phyloP scores from a whole-genome alignment of 1,140 invertebrate species.

The Drosophila mojavensis region DNA sequence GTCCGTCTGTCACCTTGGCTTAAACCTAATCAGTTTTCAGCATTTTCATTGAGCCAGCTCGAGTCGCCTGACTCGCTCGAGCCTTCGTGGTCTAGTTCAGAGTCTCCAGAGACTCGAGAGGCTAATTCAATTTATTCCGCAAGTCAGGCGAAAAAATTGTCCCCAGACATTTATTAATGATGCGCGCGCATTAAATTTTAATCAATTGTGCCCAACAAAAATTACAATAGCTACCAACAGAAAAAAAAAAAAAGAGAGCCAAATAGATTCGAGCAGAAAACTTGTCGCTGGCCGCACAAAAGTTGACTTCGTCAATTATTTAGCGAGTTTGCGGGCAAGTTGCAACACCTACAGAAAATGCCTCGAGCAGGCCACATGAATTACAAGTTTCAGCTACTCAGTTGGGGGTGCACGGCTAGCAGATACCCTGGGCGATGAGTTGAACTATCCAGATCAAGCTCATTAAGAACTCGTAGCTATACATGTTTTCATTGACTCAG shows the following conservation, averaged over 20 bases:
- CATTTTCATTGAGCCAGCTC: slow-evolving; percentile 44
- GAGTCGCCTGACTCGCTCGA: neutral
- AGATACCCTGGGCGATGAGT: too few species aligned
- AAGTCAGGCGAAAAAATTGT: slow-evolving; percentile 23
- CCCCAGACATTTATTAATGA: slow-evolving; percentile 73
- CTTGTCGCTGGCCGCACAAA: slow-evolving; percentile 36
- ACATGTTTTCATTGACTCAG: too few species aligned
- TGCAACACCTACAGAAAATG: slow-evolving; percentile 64
- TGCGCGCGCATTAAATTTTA: slow-evolving; percentile 76
- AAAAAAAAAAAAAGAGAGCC: neutral
- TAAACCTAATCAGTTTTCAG: slow-evolving; percentile 49
- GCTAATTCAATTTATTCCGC: slow-evolving; percentile 69
- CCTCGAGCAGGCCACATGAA: neutral
- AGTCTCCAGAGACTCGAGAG: slow-evolving; percentile 5
- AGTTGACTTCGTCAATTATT: slow-evolving; percentile 66
- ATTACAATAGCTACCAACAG: neutral
- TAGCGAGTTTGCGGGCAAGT: slow-evolving; percentile 71
- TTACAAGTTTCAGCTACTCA: neutral
- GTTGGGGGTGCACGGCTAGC: too few species aligned
- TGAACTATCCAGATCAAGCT: too few species aligned
- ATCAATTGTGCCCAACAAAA: slow-evolving; percentile 59
- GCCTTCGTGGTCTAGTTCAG: neutral
- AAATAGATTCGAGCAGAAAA: neutral
- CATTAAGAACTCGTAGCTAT: too few species aligned
- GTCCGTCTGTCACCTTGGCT: slow-evolving; percentile 21